A percentile compares a stretch with the other conserved stretches of the same genome.
phyloP scores from a whole-genome alignment of 2,888 invertebrate genomes.

The Autographa pulchrina region DNA sequence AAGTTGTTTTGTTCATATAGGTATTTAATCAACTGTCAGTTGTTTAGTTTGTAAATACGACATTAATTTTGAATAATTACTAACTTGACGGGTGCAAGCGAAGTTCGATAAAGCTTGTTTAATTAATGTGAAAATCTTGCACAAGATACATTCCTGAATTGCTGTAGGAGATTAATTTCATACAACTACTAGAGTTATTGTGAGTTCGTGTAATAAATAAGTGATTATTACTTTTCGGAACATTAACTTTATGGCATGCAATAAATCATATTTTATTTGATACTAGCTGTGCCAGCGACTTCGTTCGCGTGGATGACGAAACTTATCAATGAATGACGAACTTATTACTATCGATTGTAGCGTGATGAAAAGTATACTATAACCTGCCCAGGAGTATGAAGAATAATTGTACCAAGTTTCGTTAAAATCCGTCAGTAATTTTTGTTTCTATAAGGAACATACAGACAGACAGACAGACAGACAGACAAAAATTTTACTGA shows the following conservation, averaged over 20 bases:
- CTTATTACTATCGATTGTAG: too few relatives aligned
- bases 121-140: conserved; percentile 4
- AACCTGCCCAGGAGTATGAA: too few relatives aligned
- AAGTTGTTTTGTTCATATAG: too few relatives aligned
- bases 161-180: not conserved
- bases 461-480: too few relatives aligned
- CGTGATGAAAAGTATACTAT: too few relatives aligned
- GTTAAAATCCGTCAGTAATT: too few relatives aligned
- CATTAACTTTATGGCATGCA: not conserved
- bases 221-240: not conserved
- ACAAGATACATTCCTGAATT: not conserved
- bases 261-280: conserved; percentile 4
- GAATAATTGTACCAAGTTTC: too few relatives aligned
- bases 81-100: not conserved
- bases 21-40: too few relatives aligned
- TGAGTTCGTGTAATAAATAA: not conserved
- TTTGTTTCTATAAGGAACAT: too few relatives aligned
- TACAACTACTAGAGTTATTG: not conserved
- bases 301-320: too few relatives aligned
- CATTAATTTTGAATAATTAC: not conserved
- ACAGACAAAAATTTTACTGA: too few relatives aligned
- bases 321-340: too few relatives aligned
- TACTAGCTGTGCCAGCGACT: not conserved
- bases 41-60: not conserved
- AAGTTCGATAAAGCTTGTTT: conserved; percentile 1